phyloP scores from a whole-genome alignment of 2,797 vertebrate species.

The Ctenopoma multispine region DNA sequence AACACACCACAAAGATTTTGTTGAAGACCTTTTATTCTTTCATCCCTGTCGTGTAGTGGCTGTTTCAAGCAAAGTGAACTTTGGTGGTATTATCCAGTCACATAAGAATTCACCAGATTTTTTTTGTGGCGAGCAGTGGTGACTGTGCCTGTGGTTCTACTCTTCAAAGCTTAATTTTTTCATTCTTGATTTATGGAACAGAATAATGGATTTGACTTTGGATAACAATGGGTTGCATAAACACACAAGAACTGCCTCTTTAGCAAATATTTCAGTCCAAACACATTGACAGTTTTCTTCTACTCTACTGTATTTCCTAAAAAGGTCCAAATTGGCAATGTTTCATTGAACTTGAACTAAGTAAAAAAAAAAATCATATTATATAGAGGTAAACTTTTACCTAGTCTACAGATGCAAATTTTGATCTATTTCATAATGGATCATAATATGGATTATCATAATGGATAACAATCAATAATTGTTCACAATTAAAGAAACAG shows the following conservation, averaged over 20 bases:
- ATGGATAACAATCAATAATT: too few relatives aligned
- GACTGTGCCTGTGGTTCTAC: conserved; percentile 25
- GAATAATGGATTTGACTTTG: conserved; percentile 29
- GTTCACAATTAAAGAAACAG: too few relatives aligned
- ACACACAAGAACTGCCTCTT: conserved; percentile 3
- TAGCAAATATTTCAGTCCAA: conserved; percentile 22
- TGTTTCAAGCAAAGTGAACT: conserved; percentile 29
- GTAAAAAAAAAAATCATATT: too few relatives aligned
- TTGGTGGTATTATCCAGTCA: conserved; percentile 33
- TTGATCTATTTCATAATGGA: too few relatives aligned
- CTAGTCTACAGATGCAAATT: too few relatives aligned
- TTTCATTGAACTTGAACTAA: too few relatives aligned
- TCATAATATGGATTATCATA: too few relatives aligned
- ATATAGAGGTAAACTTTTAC: too few relatives aligned
- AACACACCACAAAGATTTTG: conserved; percentile 10
- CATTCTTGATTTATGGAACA: conserved; percentile 1
- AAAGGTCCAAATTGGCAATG: background rate
- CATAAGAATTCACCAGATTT: conserved; percentile 41
- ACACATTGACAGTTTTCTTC: background rate
- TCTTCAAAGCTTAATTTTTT: conserved; percentile 32
- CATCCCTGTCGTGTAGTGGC: conserved; percentile 14
- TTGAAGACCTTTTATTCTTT: conserved; percentile 43
- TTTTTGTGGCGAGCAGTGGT: conserved; percentile 33
- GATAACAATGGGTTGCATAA: conserved; percentile 25
- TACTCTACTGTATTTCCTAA: background rate